Evolutionary conservation across 2,888 invertebrate species (phyloP), one percentile per base, ranked within the genome.

Genomic region (Ctenicera cuprea): DNA sequence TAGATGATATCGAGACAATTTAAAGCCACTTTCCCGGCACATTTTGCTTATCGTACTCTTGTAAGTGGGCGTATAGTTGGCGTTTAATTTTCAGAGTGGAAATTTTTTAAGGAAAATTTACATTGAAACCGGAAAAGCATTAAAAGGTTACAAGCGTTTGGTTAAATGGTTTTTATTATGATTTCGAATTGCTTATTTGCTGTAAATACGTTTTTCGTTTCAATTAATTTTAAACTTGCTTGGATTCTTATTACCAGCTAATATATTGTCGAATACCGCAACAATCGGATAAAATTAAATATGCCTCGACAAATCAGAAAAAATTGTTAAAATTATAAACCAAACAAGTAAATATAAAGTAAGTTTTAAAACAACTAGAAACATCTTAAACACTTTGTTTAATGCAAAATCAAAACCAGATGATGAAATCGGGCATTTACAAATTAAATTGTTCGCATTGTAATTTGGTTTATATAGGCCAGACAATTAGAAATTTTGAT

Each of bases 1-100:
- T 57, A 57, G 57, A 57, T 57, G 57, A 16, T 57, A 57, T 57
- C 57, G 37, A n/a, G 1, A 16, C 57, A 38, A 57, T 57, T 57
- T 57, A 57, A 57, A 57, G 57, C 57, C 38, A 38, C 57, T 57
- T 37, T 57, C 57, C 57, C 14, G 8, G 1, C 37, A 57, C 57
- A 57, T 57, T 57, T 33, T 26, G 16, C 57, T 57, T 57, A 57
- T 57, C 57, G 37, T 20, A 16, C 57, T 9, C 38, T 37, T 57
- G 2, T 18, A 38, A 38, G 37, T 38, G 33, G 37, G 16, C 54
- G 45, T 45, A 7, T 45, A 18, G 41, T 41, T 41, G 41, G 41
- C 16, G 48, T 48, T 48, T 48, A 18, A 52, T 52, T 52, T 52
- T 52, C 52, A 4, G 1, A 18, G 22, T 50, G 50, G 20, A 50